Conservation (phyloP, 2,888 invertebrate genomes). For the Drosophila longiperda region DNA sequence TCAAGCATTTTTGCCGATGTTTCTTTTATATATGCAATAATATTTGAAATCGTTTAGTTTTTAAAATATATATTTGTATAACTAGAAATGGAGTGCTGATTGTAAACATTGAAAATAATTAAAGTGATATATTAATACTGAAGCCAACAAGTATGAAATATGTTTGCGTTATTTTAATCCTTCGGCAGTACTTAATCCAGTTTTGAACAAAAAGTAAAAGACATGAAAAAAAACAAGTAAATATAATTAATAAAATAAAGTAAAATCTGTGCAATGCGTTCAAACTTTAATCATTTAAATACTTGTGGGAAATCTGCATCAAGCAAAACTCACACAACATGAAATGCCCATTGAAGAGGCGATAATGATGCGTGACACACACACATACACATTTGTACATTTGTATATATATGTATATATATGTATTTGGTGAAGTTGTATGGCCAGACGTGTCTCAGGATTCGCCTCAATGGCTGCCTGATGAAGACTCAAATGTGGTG, state of each 20-base stretch:
- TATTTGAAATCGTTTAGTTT: constrained; percentile 25
- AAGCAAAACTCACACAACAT: constrained; percentile 30
- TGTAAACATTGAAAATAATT: constrained; percentile 13
- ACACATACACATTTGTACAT: background rate
- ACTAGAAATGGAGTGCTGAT: constrained; percentile 43
- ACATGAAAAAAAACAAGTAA: constrained; percentile 55
- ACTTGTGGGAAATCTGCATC: constrained; percentile 37
- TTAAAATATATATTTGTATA: constrained; percentile 51
- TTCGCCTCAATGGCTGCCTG: constrained; percentile 78
- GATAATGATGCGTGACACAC: constrained; percentile 64
- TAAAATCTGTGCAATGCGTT: background rate
- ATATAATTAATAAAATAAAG: constrained; percentile 50
- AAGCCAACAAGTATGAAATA: background rate
- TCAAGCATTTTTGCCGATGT: constrained; percentile 15
- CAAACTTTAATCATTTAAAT: background rate
- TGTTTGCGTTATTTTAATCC: background rate
- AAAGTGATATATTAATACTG: too few relatives aligned
- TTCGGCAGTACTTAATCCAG: background rate
- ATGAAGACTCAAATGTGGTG: constrained; percentile 74
- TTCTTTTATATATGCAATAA: background rate
- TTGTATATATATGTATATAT: constrained; percentile 11
- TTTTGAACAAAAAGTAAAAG: constrained; percentile 31
- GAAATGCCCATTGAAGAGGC: constrained; percentile 52
- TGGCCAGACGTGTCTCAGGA: constrained; percentile 68
- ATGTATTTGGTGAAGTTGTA: constrained; percentile 2